Evolutionary conservation across 2,888 invertebrate species (phyloP).

Genomic region (Plebejus melissa): DNA sequence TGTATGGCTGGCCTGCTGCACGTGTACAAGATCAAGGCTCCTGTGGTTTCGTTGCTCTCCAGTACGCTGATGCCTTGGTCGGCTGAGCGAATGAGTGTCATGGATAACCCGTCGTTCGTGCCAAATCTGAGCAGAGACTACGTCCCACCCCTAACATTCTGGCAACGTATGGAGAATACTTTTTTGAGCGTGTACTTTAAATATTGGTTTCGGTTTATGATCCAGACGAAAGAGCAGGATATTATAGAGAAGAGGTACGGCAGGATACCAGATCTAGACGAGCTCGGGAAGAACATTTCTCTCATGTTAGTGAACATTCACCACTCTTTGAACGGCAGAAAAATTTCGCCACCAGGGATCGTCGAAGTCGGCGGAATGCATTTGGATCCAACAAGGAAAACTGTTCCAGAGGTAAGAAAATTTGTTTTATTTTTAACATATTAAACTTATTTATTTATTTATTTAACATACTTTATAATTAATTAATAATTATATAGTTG

Average conservation of each 20-base stretch:
- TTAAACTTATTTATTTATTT: no score
- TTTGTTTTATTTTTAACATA: no score
- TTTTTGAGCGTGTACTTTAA: conserved; percentile 37
- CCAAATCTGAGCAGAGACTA: conserved; percentile 66
- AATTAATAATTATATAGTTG: no score
- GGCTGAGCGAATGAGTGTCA: conserved; percentile 47
- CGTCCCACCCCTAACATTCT: conserved; percentile 55
- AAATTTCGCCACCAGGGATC: conserved; percentile 76
- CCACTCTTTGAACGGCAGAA: conserved; percentile 77
- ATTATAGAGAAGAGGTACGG: conserved; percentile 67
- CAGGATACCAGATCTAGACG: conserved; percentile 61
- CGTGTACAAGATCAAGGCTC: conserved; percentile 56
- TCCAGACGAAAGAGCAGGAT: conserved; percentile 56
- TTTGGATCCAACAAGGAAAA: conserved; percentile 56
- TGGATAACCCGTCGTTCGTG: conserved; percentile 55
- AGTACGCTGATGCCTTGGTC: conserved; percentile 71
- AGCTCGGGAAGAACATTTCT: conserved; percentile 72
- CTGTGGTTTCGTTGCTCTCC: conserved; percentile 69
- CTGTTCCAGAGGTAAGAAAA: conserved; percentile 34
- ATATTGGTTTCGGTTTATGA: conserved; percentile 37
- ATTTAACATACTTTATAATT: no score
- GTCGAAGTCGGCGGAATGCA: conserved; percentile 83
- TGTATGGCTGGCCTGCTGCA: conserved; percentile 75
- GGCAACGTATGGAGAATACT: conserved; percentile 49
- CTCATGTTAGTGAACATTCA: conserved; percentile 80